Evolutionary conservation across 2,888 invertebrate species (phyloP).

Genomic region (Heliconius charithonia): DNA sequence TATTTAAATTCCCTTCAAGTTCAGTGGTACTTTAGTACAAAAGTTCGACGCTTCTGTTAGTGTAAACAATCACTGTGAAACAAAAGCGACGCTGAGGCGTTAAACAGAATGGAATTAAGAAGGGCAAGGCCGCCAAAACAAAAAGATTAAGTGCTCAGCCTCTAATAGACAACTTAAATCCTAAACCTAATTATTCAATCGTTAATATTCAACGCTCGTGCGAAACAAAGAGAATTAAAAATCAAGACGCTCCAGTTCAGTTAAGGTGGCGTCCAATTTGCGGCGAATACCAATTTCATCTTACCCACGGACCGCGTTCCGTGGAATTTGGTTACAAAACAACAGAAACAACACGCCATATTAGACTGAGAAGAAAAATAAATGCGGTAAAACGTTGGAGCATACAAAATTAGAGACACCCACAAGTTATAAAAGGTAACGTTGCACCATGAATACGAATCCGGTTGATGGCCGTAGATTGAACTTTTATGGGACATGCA

Average conservation of each 20-base stretch:
- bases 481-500: slow-evolving; percentile 45
- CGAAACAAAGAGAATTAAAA: slow-evolving; percentile 69
- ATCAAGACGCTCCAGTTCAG: slow-evolving; percentile 61
- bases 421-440: slow-evolving; percentile 44
- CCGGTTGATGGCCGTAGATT: slow-evolving; percentile 43
- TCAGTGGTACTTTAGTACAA: too few species aligned
- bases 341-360: slow-evolving; percentile 81
- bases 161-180: slow-evolving; percentile 26
- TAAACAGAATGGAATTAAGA: slow-evolving; percentile 14
- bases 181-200: slow-evolving; percentile 53
- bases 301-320: slow-evolving; percentile 77
- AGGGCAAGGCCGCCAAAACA: slow-evolving; percentile 11
- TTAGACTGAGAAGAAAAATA: slow-evolving; percentile 82
- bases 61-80: slow-evolving; percentile 8
- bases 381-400: slow-evolving; percentile 77
- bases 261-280: slow-evolving; percentile 64
- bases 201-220: slow-evolving; percentile 64
- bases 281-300: slow-evolving; percentile 80
- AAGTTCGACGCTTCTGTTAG: too few species aligned
- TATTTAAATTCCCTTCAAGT: too few species aligned
- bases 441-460: slow-evolving; percentile 43
- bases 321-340: slow-evolving; percentile 81
- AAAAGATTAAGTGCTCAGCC: slow-evolving; percentile 29
- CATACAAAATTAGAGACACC: slow-evolving; percentile 75
- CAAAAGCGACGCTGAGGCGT: neutral